Evolutionary conservation across 2,888 invertebrate genomes (phyloP).

Genomic region (Caenorhabditis wallacei): DNA sequence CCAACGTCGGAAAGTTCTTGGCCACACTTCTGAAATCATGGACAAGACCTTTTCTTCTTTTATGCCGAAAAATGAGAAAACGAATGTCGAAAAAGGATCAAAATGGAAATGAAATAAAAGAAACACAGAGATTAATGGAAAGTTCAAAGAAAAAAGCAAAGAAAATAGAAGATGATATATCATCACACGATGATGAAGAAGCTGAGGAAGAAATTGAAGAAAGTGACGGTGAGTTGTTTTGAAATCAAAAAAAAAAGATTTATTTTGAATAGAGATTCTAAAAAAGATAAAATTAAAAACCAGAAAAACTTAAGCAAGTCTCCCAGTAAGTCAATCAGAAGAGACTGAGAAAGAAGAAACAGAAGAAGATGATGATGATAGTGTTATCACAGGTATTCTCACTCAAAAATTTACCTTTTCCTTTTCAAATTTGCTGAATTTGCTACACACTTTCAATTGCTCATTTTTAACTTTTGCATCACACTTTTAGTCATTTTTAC

Average conservation of each 20-base stretch:
- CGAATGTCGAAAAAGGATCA: constrained; percentile 43
- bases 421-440: constrained; percentile 16
- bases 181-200: constrained; percentile 57
- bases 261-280: neutral
- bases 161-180: constrained; percentile 54
- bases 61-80: constrained; percentile 39
- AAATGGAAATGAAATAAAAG: constrained; percentile 64
- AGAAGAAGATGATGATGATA: constrained; percentile 45
- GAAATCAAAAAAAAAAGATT: neutral
- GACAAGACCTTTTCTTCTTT: constrained; percentile 72
- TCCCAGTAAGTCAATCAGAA: neutral
- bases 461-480: neutral
- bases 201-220: constrained; percentile 65
- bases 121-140: constrained; percentile 72
- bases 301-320: constrained; percentile 1
- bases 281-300: neutral
- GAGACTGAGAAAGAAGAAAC: constrained; percentile 6
- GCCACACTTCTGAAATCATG: constrained; percentile 77
- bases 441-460: neutral
- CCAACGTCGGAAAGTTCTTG: constrained; percentile 81
- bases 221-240: constrained; percentile 56
- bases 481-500: neutral
- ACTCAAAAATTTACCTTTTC: constrained; percentile 8
- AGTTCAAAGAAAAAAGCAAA: constrained; percentile 67
- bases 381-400: constrained; percentile 30